Evolutionary conservation across 2,113 vertebrate species (phyloP), one percentile per base, ranked within the genome.

Genomic region (Ammodramus savannarum): DNA sequence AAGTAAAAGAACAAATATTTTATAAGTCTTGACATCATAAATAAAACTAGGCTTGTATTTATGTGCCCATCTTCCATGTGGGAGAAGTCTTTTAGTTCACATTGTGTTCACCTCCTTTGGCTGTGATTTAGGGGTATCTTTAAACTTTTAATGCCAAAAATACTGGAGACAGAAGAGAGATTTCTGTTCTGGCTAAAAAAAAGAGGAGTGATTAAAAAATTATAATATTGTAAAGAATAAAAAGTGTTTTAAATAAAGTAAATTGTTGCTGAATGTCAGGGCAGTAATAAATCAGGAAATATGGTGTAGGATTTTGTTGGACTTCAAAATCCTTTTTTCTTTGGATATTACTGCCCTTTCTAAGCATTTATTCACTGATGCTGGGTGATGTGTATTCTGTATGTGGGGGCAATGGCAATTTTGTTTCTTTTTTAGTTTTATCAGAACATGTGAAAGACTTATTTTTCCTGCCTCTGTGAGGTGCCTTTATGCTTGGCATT

Each of bases 11-110:
- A 4, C 31, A 63, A 72, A 52, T 78, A 23, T 38, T 80, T 90
- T 65, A 8, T 2, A 82, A 82, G 41, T 62, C 74, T 95, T 93
- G 92, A 49, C 44, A 46, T 73, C 46, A 79, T 54, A 82, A 92
- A 38, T 38, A 12, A 68, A 83, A 41, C 43, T 4, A n/a, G 16
- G 10, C 74, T 79, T 92, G 61, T 94, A 69, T 71, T 80, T 52
- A 9, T 2, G 1, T 87, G 48, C 57, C 25, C 20, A 5, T 52
- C 27, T 41, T 85, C 74, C 58, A 32, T 48, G 39, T 51, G 72
- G 57, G 31, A 63, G 57, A 74, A n/a, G 11, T 48, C 36, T 36
- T 27, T 29, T 44, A 32, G 29, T 48, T 80, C n/a, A 26, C 0
- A 2, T 32, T 44, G 19, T 62, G 23, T 80, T 83, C 29, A 46